Conservation (phyloP, 2,797 vertebrate species). For the Spinus olivaceus region DNA sequence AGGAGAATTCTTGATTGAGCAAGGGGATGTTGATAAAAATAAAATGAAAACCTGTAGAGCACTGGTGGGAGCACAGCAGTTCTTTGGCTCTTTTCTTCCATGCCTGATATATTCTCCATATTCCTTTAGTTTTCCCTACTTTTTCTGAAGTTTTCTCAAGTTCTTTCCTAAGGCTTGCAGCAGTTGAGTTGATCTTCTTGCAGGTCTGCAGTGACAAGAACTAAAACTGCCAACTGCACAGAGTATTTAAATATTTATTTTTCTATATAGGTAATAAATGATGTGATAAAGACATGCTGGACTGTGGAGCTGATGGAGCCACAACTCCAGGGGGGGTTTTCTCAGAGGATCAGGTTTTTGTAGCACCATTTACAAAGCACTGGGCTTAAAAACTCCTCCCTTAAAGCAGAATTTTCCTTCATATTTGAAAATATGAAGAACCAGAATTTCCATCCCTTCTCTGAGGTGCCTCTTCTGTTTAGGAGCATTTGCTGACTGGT, state of each 20-base stretch:
- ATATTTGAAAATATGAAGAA: not conserved
- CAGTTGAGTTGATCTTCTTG: not conserved
- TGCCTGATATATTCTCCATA: fast-evolving
- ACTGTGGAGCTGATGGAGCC: not conserved
- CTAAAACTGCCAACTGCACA: not conserved
- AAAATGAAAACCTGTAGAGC: not conserved
- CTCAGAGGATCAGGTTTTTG: not conserved
- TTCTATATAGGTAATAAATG: not conserved
- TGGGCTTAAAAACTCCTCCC: not conserved
- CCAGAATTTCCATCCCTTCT: not conserved
- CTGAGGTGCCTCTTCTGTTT: not conserved
- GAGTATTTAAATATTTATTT: not conserved
- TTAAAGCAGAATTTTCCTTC: not conserved
- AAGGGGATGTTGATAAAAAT: not conserved
- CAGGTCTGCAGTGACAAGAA: not conserved
- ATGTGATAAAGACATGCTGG: not conserved
- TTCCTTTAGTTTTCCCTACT: not conserved
- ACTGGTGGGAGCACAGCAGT: not conserved
- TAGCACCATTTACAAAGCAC: not conserved
- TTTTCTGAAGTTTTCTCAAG: not conserved
- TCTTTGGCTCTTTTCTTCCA: not conserved
- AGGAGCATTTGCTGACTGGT: not conserved
- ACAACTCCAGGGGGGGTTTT: not conserved
- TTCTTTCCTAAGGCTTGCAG: not conserved
- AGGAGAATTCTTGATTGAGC: not conserved